Conservation (phyloP, 2,888 invertebrate species). For the Erynnis tages region DNA sequence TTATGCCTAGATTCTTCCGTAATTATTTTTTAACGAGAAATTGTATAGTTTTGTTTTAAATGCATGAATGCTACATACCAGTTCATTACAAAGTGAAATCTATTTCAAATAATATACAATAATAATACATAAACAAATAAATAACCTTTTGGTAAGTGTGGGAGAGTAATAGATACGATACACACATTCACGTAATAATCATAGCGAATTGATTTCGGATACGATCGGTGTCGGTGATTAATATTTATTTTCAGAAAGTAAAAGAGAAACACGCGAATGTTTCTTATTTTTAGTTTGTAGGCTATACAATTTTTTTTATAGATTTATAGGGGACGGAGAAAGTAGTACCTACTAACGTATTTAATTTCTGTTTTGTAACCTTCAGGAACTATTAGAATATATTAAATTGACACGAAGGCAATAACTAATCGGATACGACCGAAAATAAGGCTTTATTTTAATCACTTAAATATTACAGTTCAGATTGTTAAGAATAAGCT, state of each 20-base stretch:
- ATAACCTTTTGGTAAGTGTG: neutral
- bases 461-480: no score
- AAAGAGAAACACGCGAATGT: conserved; percentile 2
- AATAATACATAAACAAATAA: neutral
- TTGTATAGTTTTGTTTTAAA: no score
- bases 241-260: conserved; percentile 18
- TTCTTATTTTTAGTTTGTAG: conserved; percentile 4
- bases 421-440: no score
- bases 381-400: no score
- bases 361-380: no score
- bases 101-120: neutral
- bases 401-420: no score
- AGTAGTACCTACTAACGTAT: neutral
- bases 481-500: no score
- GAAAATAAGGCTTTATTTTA: no score
- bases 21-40: no score
- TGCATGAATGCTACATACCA: no score
- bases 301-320: neutral
- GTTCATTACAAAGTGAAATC: neutral
- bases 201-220: conserved; percentile 14
- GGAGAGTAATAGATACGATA: conserved; percentile 8
- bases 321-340: conserved; percentile 4
- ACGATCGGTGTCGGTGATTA: conserved; percentile 16
- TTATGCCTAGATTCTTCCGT: neutral
- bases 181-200: conserved; percentile 1